These are phyloP conservation scores for Tympanuchus pallidicinctus DNA, from an alignment of 2,113 vertebrate species.

Conservation along the genomic window DNA sequence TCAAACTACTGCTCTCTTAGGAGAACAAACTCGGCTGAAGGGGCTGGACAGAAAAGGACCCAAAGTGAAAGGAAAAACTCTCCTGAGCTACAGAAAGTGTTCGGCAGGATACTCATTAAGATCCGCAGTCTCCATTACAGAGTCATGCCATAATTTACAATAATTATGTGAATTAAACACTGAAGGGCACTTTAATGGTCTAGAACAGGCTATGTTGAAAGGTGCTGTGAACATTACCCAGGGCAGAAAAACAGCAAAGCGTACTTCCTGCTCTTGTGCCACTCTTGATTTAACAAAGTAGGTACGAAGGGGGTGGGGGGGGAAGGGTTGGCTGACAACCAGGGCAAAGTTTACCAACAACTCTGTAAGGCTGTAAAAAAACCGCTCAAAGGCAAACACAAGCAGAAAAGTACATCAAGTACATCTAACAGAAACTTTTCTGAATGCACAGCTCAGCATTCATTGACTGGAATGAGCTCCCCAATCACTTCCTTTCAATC, in stretches of 20 bases:
- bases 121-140: neutral
- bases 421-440: neutral
- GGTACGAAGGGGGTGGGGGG: neutral
- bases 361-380: neutral
- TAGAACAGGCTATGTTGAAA: neutral
- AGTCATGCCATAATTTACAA: neutral
- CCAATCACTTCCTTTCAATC: neutral
- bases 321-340: neutral
- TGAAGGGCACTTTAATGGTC: fast-evolving
- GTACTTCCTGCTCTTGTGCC: neutral
- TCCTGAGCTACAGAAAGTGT: neutral
- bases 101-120: neutral
- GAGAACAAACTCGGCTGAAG: neutral
- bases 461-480: neutral
- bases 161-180: neutral
- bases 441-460: neutral
- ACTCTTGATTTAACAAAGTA: neutral
- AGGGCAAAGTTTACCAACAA: neutral
- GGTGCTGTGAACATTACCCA: neutral
- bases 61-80: neutral
- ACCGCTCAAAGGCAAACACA: neutral
- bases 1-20: neutral
- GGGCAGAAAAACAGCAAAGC: fast-evolving
- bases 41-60: fast-evolving
- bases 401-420: neutral